phyloP scores from a whole-genome alignment of 2,797 vertebrate species.

The Alectoris magna region DNA sequence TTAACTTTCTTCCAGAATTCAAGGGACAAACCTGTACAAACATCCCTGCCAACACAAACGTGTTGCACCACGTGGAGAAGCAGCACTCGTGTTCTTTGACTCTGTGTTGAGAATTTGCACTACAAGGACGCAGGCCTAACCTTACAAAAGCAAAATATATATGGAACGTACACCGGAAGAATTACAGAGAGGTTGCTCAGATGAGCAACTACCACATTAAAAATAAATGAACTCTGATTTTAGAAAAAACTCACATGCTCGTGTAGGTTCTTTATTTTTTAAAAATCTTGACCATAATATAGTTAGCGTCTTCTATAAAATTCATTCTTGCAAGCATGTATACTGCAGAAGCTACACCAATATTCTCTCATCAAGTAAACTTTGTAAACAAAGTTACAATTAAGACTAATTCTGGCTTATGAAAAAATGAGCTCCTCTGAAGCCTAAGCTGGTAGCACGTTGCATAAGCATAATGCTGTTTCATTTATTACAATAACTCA shows the following conservation, averaged over 20 bases:
- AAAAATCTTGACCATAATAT: neutral
- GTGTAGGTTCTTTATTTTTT: neutral
- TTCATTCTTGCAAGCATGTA: neutral
- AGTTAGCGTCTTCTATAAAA: constrained; percentile 3
- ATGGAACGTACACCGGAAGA: neutral
- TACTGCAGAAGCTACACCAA: neutral
- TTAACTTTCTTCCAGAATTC: neutral
- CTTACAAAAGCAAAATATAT: neutral
- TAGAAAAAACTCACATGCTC: neutral
- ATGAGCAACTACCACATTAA: neutral
- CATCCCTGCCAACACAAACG: neutral
- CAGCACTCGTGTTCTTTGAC: neutral
- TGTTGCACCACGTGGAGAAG: rapidly evolving
- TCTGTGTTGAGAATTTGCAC: neutral
- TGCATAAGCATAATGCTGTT: neutral
- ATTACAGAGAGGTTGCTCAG: neutral
- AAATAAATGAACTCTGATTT: neutral
- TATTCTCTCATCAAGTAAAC: neutral
- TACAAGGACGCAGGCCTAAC: neutral
- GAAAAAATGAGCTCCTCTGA: neutral
- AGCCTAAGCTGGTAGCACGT: neutral
- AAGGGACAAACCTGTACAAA: neutral
- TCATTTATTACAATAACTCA: neutral
- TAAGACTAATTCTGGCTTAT: neutral
- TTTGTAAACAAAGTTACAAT: neutral